phyloP scores from a whole-genome alignment of 2,113 vertebrate species.

The Dipodomys merriami region DNA sequence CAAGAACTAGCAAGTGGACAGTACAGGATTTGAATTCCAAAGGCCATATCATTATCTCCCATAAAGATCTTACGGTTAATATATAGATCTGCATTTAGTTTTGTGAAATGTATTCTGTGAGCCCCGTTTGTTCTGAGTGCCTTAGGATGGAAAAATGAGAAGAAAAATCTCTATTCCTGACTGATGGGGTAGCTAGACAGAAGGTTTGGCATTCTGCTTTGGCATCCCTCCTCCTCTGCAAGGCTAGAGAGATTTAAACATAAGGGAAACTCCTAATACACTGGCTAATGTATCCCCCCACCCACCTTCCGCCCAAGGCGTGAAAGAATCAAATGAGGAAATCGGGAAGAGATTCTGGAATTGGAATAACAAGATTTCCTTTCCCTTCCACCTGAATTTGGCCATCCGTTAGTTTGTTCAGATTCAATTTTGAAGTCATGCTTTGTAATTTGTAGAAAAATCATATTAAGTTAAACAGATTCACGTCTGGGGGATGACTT shows the following conservation, averaged over 20 bases:
- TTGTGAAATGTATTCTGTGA: background rate
- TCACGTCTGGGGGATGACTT: slow-evolving; percentile 63
- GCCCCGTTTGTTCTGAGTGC: background rate
- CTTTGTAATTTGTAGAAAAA: slow-evolving; percentile 74
- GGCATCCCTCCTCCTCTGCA: background rate
- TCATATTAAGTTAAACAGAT: slow-evolving; percentile 77
- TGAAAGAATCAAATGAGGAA: slow-evolving; percentile 61
- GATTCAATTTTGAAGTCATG: slow-evolving; percentile 72
- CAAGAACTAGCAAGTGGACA: background rate
- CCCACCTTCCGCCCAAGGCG: background rate
- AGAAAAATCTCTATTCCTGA: background rate
- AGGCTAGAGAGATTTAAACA: background rate
- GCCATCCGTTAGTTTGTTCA: slow-evolving; percentile 58
- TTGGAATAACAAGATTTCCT: slow-evolving; percentile 60
- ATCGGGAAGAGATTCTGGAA: slow-evolving; percentile 68
- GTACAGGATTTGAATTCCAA: background rate
- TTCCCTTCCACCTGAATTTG: slow-evolving; percentile 67
- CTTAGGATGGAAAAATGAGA: background rate
- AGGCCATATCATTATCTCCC: background rate
- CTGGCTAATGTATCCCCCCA: fast-evolving
- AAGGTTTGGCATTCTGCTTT: background rate
- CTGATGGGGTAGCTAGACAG: background rate
- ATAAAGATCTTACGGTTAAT: fast-evolving
- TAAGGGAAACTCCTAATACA: background rate
- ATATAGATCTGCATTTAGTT: background rate